Conservation (phyloP, 2,113 vertebrate genomes). For the Hippopotamus amphibius region DNA sequence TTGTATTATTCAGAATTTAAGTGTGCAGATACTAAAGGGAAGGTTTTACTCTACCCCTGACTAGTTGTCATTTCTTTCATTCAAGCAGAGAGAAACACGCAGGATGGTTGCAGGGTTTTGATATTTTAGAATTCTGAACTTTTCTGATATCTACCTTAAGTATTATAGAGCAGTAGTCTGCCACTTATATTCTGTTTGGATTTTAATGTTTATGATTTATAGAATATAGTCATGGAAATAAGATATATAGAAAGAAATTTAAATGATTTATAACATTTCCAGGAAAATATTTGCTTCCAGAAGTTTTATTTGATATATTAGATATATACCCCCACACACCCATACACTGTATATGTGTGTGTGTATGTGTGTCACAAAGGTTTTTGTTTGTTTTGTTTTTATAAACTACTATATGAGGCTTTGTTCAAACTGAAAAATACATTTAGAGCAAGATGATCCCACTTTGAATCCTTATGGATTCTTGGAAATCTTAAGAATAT, state of each 20-base stretch:
- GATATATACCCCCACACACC: too few relatives aligned
- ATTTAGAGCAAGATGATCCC: neutral
- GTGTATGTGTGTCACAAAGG: neutral
- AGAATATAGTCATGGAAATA: neutral
- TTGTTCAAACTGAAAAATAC: neutral
- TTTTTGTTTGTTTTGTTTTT: neutral
- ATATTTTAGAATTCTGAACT: conserved; percentile 16
- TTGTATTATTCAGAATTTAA: neutral
- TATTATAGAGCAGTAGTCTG: neutral
- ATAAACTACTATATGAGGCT: neutral
- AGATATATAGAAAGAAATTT: neutral
- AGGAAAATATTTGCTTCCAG: neutral
- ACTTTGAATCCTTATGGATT: neutral
- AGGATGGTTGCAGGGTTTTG: neutral
- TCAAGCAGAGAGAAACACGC: neutral
- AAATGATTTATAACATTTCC: neutral
- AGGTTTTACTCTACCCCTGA: neutral
- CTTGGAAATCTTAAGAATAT: neutral
- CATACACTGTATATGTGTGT: neutral
- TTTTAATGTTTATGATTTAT: neutral
- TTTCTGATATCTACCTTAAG: neutral
- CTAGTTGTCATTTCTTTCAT: neutral
- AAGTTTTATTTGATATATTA: neutral
- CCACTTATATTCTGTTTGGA: neutral
- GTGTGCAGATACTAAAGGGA: neutral